Conservation (phyloP, 2,888 invertebrate species). For the Apoda limacodes region DNA sequence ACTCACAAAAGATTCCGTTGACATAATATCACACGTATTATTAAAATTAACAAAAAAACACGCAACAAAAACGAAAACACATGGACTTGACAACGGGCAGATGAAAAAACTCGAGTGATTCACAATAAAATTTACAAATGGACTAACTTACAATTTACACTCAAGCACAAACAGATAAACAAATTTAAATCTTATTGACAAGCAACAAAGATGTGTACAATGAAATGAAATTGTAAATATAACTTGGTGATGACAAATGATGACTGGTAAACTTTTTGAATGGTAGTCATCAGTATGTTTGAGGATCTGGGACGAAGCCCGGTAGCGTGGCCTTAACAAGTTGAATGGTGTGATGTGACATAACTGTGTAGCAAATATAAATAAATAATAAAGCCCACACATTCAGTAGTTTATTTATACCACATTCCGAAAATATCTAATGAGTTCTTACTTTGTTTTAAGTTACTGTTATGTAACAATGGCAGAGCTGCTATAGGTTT, state of each 20-base stretch:
- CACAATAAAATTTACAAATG: constrained; percentile 40
- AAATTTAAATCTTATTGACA: constrained; percentile 20
- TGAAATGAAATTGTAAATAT: constrained; percentile 8
- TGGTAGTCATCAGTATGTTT: constrained; percentile 30
- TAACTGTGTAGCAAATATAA: constrained; percentile 30
- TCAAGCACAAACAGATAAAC: too few species aligned
- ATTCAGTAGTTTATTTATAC: too few species aligned
- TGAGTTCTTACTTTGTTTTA: too few species aligned
- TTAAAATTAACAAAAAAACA: constrained; percentile 33
- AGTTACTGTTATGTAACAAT: too few species aligned
- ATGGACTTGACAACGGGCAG: constrained; percentile 18
- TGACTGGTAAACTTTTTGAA: constrained; percentile 37
- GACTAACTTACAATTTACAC: constrained; percentile 20
- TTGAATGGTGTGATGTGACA: constrained; percentile 44
- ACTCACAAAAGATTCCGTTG: constrained; percentile 38
- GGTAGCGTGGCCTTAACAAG: constrained; percentile 49
- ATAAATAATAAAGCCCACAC: constrained; percentile 57
- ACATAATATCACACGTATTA: constrained; percentile 55
- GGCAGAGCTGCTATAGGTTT: too few species aligned
- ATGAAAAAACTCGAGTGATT: constrained; percentile 44
- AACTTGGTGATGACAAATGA: constrained; percentile 23
- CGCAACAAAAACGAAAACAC: constrained; percentile 35
- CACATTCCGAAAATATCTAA: too few species aligned
- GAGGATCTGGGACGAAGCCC: constrained; percentile 39
- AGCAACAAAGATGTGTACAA: constrained; percentile 25